Percentiles rank a stretch among this genome's conserved stretches.
These are phyloP conservation scores for Regulus satrapa DNA, from an alignment of 2,113 vertebrate species.

Conservation along the genomic window DNA sequence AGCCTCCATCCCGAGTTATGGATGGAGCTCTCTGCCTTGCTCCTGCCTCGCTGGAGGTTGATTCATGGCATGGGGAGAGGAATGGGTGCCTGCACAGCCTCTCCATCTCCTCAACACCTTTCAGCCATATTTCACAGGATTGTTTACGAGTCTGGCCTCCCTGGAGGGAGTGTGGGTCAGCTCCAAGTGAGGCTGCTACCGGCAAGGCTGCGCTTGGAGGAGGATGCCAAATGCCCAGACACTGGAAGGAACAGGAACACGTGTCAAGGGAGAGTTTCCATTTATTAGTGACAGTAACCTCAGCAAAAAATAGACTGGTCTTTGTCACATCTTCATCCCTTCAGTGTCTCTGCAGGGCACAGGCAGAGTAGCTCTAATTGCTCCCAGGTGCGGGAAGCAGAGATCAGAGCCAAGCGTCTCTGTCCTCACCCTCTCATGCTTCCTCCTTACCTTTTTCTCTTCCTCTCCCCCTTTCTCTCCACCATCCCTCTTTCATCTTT, in stretches of 20 bases:
- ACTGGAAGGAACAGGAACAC: neutral
- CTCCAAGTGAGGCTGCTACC: neutral
- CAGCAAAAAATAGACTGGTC: conserved; percentile 8
- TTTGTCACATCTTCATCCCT: conserved; percentile 25
- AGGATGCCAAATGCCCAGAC: neutral
- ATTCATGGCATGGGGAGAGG: neutral
- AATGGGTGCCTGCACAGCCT: neutral
- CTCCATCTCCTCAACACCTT: neutral
- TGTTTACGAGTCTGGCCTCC: neutral
- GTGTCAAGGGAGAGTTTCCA: neutral
- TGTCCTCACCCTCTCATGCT: neutral
- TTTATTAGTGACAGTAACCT: conserved; percentile 37
- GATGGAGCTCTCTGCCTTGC: neutral
- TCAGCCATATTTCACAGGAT: neutral
- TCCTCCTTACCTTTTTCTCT: neutral
- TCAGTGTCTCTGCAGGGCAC: neutral
- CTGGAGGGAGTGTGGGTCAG: neutral
- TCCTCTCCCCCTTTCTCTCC: neutral
- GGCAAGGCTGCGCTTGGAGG: fast-evolving
- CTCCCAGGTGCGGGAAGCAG: neutral
- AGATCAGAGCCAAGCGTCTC: neutral
- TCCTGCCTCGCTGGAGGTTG: neutral
- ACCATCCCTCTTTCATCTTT: neutral
- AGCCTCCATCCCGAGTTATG: neutral
- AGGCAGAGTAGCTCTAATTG: conserved; percentile 5